Evolutionary conservation across 2,888 invertebrate species (phyloP), one percentile per base, ranked within the genome.

Genomic region (Aphidoletes aphidimyza): DNA sequence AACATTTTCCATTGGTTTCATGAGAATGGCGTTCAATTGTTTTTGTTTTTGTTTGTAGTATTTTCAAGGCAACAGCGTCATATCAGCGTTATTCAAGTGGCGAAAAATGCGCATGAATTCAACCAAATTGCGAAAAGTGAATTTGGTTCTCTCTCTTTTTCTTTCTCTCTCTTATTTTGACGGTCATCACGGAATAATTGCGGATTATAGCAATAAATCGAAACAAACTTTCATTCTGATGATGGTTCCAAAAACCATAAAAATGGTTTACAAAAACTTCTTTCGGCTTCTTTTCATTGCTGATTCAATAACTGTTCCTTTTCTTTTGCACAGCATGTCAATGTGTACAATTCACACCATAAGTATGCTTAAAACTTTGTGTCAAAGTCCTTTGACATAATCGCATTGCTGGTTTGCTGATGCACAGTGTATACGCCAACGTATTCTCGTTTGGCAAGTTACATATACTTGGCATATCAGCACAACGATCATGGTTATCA

Each of bases 351-450:
- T n/a, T n/a, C n/a, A n/a, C n/a, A n/a, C n/a, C n/a, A n/a, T n/a
- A n/a, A n/a, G n/a, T n/a, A n/a, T n/a, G n/a, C n/a, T n/a, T n/a
- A n/a, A n/a, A n/a, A n/a, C n/a, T n/a, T n/a, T n/a, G n/a, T n/a
- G n/a, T n/a, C 26, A 69, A 69, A 54, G 54, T 54, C n/a, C 42
- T 42, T 69, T 69, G 69, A 69, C 69, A 69, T 69, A 69, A 69
- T 69, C 69, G 69, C 34, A 30, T 30, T 69, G 54, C 54, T 54
- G 54, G 54, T 14, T 54, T 54, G 3, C 9, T 69, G 42, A 6
- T 30, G 30, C 26, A 30, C 14, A 30, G 26, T 30, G 34, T 69
- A n/a, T n/a, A 26, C 69, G 14, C 34, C 69, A 69, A 69, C 69
- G 69, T 69, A 14, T 14, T 69, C 30, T 69, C 14, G 5, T 11